These are phyloP conservation scores for Helarctos malayanus DNA, from an alignment of 2,797 vertebrate species.

Conservation along the genomic window DNA sequence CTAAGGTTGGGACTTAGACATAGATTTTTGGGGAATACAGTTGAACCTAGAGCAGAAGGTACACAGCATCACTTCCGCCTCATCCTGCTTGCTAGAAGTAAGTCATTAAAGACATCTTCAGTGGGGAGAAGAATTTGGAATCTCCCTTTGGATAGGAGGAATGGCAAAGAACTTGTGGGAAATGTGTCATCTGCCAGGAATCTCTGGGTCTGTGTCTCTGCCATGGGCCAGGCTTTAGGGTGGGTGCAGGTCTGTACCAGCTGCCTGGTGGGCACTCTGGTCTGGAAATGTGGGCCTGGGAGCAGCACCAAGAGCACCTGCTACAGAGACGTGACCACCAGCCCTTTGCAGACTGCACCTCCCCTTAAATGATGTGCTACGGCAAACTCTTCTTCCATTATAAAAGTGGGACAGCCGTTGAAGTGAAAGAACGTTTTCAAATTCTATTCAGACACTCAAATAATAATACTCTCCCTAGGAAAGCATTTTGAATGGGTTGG, in stretches of 20 bases:
- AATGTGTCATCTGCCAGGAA: not conserved
- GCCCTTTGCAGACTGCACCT: not conserved
- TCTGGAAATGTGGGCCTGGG: not conserved
- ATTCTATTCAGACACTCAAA: not conserved
- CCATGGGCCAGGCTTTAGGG: not conserved
- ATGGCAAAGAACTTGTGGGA: not conserved
- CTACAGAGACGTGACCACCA: not conserved
- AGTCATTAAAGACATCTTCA: not conserved
- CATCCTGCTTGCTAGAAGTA: not conserved
- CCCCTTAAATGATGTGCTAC: not conserved
- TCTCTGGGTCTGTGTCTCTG: not conserved
- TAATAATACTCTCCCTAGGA: not conserved
- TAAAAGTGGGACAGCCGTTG: not conserved
- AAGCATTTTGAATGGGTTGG: not conserved
- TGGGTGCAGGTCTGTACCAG: accelerated
- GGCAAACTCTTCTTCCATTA: not conserved
- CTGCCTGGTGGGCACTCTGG: not conserved
- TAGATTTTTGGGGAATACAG: not conserved
- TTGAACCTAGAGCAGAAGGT: not conserved
- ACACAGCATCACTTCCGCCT: not conserved
- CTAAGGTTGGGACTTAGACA: not conserved
- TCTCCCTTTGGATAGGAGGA: not conserved
- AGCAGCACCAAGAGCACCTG: no score
- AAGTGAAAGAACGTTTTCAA: not conserved
- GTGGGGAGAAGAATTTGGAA: not conserved